These are phyloP conservation scores for Alligator sinensis DNA, from an alignment of 2,113 vertebrate species.

Conservation along the genomic window DNA sequence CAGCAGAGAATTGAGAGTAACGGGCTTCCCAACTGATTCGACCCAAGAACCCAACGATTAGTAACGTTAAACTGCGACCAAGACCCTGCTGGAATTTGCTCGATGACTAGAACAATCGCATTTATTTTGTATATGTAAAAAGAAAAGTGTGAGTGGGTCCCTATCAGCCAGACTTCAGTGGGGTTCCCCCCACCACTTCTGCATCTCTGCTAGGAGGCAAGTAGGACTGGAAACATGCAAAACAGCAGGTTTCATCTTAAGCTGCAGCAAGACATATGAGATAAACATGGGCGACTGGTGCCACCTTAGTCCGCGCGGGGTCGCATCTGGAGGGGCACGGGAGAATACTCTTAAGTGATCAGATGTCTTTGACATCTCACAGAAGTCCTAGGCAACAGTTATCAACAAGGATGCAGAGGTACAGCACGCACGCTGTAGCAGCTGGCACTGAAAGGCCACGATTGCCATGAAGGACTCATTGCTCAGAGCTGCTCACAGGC, in stretches of 20 bases:
- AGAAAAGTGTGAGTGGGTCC: not conserved
- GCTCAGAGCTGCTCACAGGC: too few relatives aligned
- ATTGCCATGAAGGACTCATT: too few relatives aligned
- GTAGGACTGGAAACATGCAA: not conserved
- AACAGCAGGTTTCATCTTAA: not conserved
- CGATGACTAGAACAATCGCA: not conserved
- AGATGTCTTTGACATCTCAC: too few relatives aligned
- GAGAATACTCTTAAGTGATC: too few relatives aligned
- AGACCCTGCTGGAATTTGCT: not conserved
- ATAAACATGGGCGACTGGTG: too few relatives aligned
- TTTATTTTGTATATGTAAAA: slow-evolving; percentile 8
- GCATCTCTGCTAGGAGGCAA: not conserved
- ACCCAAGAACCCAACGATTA: not conserved
- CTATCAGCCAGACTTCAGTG: not conserved
- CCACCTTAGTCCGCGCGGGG: too few relatives aligned
- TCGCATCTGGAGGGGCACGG: too few relatives aligned
- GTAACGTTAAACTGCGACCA: not conserved
- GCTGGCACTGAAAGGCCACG: too few relatives aligned
- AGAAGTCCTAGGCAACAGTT: too few relatives aligned
- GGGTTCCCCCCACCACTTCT: not conserved
- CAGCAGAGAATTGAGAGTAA: not conserved
- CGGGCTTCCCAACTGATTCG: not conserved
- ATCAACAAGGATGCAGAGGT: too few relatives aligned
- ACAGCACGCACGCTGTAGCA: too few relatives aligned
- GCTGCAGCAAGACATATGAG: not conserved